A percentile compares a stretch with the other conserved stretches of the same genome.
Conservation (phyloP, 2,797 vertebrate species). For the Huso huso region DNA sequence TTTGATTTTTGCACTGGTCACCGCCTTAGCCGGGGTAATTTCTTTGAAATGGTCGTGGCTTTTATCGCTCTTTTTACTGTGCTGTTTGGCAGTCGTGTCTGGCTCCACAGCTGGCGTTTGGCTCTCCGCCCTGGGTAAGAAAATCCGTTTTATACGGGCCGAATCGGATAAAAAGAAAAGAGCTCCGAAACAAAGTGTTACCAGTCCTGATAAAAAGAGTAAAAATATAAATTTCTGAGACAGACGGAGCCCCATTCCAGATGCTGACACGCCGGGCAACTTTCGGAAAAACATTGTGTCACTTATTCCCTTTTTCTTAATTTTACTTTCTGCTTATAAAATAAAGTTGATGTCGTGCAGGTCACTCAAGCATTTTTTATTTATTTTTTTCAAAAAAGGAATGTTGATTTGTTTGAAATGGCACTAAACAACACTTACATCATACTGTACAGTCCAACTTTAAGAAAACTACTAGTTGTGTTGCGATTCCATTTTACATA, state of each 20-base stretch:
- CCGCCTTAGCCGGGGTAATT: slow-evolving; percentile 50
- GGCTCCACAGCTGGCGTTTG: slow-evolving; percentile 57
- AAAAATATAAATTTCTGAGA: slow-evolving; percentile 92
- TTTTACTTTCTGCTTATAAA: not conserved
- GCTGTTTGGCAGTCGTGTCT: slow-evolving; percentile 56
- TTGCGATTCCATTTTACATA: no score
- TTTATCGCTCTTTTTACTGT: slow-evolving; percentile 43
- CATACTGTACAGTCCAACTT: no score
- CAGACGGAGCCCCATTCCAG: slow-evolving; percentile 85
- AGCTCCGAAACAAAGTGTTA: slow-evolving; percentile 88
- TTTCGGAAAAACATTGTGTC: slow-evolving; percentile 70
- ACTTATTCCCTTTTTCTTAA: not conserved
- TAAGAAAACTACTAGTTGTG: not conserved
- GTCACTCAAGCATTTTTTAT: no score
- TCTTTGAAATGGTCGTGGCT: slow-evolving; percentile 46
- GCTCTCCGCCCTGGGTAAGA: slow-evolving; percentile 66
- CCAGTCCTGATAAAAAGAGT: slow-evolving; percentile 87
- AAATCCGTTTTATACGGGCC: slow-evolving; percentile 83
- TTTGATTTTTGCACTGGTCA: slow-evolving; percentile 43
- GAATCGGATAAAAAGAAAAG: slow-evolving; percentile 89
- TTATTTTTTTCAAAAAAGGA: no score
- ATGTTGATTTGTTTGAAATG: no score
- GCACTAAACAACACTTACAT: no score
- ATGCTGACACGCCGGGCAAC: slow-evolving; percentile 80
- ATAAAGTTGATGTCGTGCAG: no score